Percentiles rank a stretch among this genome's conserved stretches.
These are phyloP conservation scores for Botrylloides violaceus DNA, from an alignment of 23 tunicate genomes.

Conservation along the genomic window DNA sequence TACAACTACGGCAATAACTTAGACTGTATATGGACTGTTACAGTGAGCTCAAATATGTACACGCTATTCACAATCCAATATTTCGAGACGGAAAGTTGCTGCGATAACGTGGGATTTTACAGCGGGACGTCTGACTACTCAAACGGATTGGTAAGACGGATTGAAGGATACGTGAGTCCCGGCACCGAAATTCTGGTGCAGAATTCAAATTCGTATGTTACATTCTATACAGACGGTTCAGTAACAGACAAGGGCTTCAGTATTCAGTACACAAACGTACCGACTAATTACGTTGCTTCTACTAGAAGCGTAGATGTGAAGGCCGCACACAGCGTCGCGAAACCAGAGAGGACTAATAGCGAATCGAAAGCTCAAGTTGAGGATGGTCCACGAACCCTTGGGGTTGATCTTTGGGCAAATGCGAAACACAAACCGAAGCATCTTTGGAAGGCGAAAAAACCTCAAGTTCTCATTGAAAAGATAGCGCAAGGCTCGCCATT, in stretches of 20 bases:
- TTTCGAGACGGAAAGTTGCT: not conserved
- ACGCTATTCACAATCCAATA: not conserved
- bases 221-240: slow-evolving; percentile 48
- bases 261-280: slow-evolving; percentile 16
- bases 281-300: not conserved
- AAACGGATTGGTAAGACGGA: not conserved
- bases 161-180: not conserved
- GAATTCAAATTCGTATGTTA: not conserved
- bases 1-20: slow-evolving; percentile 1
- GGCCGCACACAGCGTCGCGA: too few species aligned
- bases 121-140: slow-evolving; percentile 13
- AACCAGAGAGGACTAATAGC: too few species aligned
- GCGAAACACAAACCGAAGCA: not conserved
- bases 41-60: not conserved
- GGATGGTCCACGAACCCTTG: not conserved
- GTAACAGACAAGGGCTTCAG: slow-evolving; percentile 49
- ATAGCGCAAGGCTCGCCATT: too few species aligned
- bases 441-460: too few species aligned
- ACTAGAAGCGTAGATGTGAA: too few species aligned
- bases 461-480: too few species aligned
- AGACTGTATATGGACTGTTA: slow-evolving; percentile 21
- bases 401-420: not conserved
- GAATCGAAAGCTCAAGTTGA: too few species aligned
- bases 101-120: slow-evolving; percentile 15
- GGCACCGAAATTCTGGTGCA: not conserved